phyloP scores from a whole-genome alignment of 2,113 vertebrate species.

The Pristiophorus japonicus region DNA sequence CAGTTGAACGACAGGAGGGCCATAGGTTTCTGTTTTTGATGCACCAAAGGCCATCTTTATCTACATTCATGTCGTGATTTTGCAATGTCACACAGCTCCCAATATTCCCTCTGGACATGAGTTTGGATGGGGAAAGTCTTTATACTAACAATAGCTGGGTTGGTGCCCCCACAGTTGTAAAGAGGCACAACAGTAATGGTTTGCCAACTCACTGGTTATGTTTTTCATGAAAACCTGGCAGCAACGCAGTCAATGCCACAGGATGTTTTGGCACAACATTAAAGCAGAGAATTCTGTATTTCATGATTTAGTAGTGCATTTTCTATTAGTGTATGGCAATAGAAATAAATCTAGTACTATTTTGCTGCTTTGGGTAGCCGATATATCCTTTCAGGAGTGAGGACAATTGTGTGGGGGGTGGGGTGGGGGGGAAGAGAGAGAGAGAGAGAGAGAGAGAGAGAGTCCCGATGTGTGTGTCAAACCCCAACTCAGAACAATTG shows the following conservation, averaged over 20 bases:
- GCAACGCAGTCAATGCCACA: not conserved
- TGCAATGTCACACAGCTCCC: not conserved
- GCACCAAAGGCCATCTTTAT: too few relatives aligned
- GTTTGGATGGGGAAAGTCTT: not conserved
- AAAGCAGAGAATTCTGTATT: not conserved
- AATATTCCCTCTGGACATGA: not conserved
- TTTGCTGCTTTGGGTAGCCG: too few relatives aligned
- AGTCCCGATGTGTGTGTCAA: not conserved
- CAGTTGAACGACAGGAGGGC: not conserved
- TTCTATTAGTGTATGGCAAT: not conserved
- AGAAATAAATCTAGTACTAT: too few relatives aligned
- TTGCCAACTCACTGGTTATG: not conserved
- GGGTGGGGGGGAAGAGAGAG: too few relatives aligned
- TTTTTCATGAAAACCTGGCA: not conserved
- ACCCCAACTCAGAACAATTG: not conserved
- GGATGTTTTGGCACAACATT: not conserved
- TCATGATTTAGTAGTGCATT: not conserved
- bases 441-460: too few relatives aligned
- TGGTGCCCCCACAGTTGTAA: not conserved
- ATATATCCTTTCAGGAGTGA: not conserved
- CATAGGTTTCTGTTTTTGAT: not conserved
- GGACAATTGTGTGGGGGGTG: not conserved
- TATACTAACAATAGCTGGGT: not conserved
- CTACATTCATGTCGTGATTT: not conserved
- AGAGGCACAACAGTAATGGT: not conserved